Evolutionary conservation across 2,797 vertebrate species (phyloP), one percentile per base, ranked within the genome.

Genomic region (Danio tinwini): DNA sequence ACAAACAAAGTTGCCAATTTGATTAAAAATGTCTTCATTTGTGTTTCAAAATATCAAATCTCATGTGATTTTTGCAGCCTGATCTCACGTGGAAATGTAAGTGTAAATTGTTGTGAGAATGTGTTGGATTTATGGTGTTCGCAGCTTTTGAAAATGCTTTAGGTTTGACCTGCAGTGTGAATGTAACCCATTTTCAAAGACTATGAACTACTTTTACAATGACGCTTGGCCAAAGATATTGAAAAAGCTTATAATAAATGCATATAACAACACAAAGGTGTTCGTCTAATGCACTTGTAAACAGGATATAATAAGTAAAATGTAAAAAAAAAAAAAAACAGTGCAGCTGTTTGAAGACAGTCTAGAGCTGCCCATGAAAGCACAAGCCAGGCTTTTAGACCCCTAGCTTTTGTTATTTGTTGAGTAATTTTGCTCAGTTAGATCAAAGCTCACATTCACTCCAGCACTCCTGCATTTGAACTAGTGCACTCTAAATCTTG

Each of bases 401-500:
- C 49, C 49, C 53, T 49, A 68, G 42, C 55, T 76, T 49, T 45
- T 77, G 75, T 77, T 58, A 29, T 77, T 70, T 78, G 53, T 70
- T 69, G 56, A 74, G 69, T 58, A 45, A 45, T 72, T 58, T 37
- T 53, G 5, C 11, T 62, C 13, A 14, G 3, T 50, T 11, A 55
- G 58, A 79, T 72, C 56, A 29, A 79, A 79, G 59, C 58, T 62
- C 8, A 47, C 49, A 61, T 55, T 37, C 59, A 45, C n/a, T 68
- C 49, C 58, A 14, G 6, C 19, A 50, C 44, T 21, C 47, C 39
- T 52, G 16, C 17, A 73, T 75, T 75, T 70, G 40, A 73, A 73
- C 69, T 9, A 70, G 39, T 63, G 49, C 40, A 12, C 45, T 55
- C 37, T 49, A 64, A 76, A 50, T 74, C 39, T 50, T 13, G 55